Evolutionary conservation across 1,140 invertebrate species (phyloP).

Genomic region (Asbolus verrucosus): DNA sequence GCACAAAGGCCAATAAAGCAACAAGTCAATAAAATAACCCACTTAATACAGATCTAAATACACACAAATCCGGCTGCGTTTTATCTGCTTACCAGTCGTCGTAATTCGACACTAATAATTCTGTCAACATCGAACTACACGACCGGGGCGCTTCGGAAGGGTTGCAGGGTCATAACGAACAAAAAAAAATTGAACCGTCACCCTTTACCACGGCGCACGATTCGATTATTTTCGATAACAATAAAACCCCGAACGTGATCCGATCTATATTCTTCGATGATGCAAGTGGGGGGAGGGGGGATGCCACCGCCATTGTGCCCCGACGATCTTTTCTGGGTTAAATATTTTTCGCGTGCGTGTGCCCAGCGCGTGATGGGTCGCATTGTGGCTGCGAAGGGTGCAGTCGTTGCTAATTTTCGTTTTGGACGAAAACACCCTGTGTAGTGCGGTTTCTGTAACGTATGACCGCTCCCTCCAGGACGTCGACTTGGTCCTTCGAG

Average conservation of each 20-base stretch:
- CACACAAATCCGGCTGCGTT: constrained; percentile 12
- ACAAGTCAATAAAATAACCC: constrained; percentile 34
- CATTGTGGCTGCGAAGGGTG: too few species aligned
- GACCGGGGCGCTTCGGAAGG: not conserved
- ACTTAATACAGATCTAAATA: constrained; percentile 22
- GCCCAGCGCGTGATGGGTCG: constrained; percentile 38
- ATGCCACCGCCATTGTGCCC: constrained; percentile 1
- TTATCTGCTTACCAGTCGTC: constrained; percentile 16
- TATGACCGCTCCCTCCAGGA: too few species aligned
- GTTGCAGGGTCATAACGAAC: not conserved
- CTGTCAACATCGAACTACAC: constrained; percentile 43
- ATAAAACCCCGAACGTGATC: constrained; percentile 1
- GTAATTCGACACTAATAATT: constrained; percentile 50
- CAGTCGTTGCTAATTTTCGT: too few species aligned
- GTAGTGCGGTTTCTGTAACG: too few species aligned
- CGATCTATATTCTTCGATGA: constrained; percentile 15
- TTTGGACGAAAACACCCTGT: too few species aligned
- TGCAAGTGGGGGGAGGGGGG: not conserved
- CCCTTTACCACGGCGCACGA: constrained; percentile 34
- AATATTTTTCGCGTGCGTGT: constrained; percentile 42
- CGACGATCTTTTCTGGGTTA: constrained; percentile 30
- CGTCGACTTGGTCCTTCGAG: too few species aligned
- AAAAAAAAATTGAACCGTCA: constrained; percentile 27
- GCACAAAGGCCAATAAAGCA: not conserved
- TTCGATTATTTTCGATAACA: constrained; percentile 50